A percentile compares a stretch with the other conserved stretches of the same genome.
These are phyloP conservation scores for Campaea margaritaria DNA, from an alignment of 2,888 invertebrate species.

Conservation along the genomic window DNA sequence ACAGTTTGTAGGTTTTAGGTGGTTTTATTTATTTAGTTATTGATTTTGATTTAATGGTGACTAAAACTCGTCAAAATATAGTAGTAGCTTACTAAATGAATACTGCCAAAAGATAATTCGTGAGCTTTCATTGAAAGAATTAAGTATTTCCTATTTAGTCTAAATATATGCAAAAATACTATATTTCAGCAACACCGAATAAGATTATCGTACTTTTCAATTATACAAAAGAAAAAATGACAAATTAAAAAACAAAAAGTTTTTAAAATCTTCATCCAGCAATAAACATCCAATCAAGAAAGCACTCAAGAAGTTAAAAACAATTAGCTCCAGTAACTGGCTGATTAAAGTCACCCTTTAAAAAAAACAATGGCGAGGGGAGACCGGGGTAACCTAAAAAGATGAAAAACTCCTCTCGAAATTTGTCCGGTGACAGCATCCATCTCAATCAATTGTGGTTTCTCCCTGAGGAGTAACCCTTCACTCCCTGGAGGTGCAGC, in stretches of 20 bases:
- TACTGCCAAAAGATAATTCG: too few relatives aligned
- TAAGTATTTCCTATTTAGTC: too few relatives aligned
- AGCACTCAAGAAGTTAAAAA: conserved; percentile 71
- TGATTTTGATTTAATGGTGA: too few relatives aligned
- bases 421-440: conserved; percentile 81
- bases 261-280: conserved; percentile 46
- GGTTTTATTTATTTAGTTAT: too few relatives aligned
- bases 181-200: neutral
- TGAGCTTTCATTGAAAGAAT: too few relatives aligned
- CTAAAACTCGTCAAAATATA: too few relatives aligned
- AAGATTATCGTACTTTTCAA: conserved; percentile 33
- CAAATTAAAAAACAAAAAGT: conserved; percentile 43
- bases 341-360: conserved; percentile 62
- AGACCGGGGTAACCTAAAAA: conserved; percentile 50
- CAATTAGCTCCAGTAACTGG: conserved; percentile 64
- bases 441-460: conserved; percentile 81
- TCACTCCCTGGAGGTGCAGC: conserved; percentile 69
- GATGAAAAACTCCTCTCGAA: conserved; percentile 69
- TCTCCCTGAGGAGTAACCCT: conserved; percentile 80
- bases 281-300: conserved; percentile 59
- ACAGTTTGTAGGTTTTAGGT: conserved; percentile 6
- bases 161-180: conserved; percentile 19
- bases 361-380: conserved; percentile 55
- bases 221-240: conserved; percentile 29
- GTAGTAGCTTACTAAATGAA: too few relatives aligned